Conservation (phyloP, 2,113 vertebrate species). For the Rhadina sibilatrix region DNA sequence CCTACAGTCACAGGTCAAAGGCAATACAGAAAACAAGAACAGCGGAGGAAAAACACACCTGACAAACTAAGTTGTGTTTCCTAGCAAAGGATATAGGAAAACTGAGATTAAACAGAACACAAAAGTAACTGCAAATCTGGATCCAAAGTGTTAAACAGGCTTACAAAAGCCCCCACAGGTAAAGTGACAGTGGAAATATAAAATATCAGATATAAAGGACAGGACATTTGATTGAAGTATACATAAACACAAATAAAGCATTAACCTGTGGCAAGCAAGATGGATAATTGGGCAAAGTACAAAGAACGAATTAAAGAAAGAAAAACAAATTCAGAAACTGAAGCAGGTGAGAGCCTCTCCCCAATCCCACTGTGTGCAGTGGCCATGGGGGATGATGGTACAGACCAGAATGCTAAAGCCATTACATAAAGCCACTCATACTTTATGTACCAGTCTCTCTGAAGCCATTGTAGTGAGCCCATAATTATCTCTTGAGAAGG, state of each 20-base stretch:
- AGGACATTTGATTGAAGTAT: background rate
- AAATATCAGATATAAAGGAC: background rate
- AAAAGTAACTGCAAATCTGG: background rate
- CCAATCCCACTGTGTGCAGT: fast-evolving
- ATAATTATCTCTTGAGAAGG: background rate
- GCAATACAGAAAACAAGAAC: background rate
- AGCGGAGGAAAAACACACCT: background rate
- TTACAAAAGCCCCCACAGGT: fast-evolving
- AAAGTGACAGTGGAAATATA: background rate
- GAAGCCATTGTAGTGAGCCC: background rate
- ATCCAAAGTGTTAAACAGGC: background rate
- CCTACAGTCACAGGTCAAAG: background rate
- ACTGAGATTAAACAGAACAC: background rate
- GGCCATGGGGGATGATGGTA: background rate
- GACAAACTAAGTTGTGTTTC: background rate
- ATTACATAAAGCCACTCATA: background rate
- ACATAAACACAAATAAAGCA: background rate
- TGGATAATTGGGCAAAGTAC: background rate
- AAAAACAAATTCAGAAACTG: background rate
- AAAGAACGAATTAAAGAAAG: background rate
- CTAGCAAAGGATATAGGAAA: background rate
- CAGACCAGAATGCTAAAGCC: background rate
- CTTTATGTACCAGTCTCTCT: background rate
- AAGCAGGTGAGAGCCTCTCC: background rate
- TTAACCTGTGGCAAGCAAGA: background rate